phyloP scores from a whole-genome alignment of 2,888 invertebrate genomes.

The Gortyna flavago region DNA sequence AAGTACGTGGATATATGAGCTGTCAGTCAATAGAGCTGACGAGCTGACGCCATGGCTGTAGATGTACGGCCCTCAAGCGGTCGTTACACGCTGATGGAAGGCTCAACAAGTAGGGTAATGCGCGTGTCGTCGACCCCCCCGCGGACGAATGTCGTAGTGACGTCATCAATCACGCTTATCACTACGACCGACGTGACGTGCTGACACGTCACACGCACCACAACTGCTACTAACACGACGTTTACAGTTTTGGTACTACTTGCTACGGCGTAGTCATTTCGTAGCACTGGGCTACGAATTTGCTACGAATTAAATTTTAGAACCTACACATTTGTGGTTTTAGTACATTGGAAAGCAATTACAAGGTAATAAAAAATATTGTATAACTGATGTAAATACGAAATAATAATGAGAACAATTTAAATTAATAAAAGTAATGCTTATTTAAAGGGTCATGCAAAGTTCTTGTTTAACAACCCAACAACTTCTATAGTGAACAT shows the following conservation, averaged over 20 bases:
- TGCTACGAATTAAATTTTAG: constrained; percentile 26
- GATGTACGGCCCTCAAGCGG: constrained; percentile 58
- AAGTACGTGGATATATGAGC: constrained; percentile 60
- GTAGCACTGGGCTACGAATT: constrained; percentile 48
- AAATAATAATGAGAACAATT: constrained; percentile 4
- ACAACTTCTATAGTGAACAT: constrained; percentile 1
- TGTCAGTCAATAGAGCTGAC: constrained; percentile 66
- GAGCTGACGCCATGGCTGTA: constrained; percentile 63
- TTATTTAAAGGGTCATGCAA: constrained; percentile 17
- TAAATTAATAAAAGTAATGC: constrained; percentile 13
- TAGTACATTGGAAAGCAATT: constrained; percentile 18
- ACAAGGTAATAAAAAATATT: background rate
- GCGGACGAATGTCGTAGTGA: constrained; percentile 72
- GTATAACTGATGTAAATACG: background rate
- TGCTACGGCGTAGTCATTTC: constrained; percentile 41
- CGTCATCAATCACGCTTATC: constrained; percentile 88
- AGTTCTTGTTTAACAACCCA: constrained; percentile 24
- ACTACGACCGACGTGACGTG: constrained; percentile 69
- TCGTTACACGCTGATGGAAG: constrained; percentile 58
- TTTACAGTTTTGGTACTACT: constrained; percentile 42
- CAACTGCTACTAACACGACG: constrained; percentile 52
- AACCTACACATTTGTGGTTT: background rate
- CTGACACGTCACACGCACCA: constrained; percentile 68
- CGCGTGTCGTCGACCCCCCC: constrained; percentile 60
- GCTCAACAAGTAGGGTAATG: constrained; percentile 76